Evolutionary conservation across 2,797 vertebrate species (phyloP).

Genomic region (Darevskia mixta): DNA sequence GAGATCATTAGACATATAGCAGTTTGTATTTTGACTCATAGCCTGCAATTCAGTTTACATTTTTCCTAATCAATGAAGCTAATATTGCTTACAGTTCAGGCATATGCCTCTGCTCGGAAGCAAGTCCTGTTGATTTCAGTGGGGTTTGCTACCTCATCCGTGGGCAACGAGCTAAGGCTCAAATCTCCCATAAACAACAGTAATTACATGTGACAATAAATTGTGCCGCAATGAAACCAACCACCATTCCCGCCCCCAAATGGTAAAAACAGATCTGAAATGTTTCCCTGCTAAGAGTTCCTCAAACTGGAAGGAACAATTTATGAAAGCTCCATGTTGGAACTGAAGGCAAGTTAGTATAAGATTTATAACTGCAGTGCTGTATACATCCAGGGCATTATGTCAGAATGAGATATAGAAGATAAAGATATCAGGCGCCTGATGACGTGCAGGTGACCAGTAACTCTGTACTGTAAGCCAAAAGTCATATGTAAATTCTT

Average conservation of each 20-base stretch:
- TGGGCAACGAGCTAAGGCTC: not conserved
- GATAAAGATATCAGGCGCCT: not conserved
- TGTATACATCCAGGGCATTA: not conserved
- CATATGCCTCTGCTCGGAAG: not conserved
- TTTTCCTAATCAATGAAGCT: not conserved
- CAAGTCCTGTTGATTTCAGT: conserved; percentile 1
- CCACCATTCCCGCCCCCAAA: not conserved
- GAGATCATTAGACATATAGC: not conserved
- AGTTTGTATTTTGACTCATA: conserved; percentile 3
- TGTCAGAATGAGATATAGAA: conserved; percentile 25
- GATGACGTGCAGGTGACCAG: conserved; percentile 27
- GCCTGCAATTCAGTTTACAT: not conserved
- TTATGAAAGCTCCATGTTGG: not conserved
- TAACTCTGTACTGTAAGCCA: not conserved
- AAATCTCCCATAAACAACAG: conserved; percentile 2
- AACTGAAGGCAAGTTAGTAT: not conserved
- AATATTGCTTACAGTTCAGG: not conserved
- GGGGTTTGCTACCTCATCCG: not conserved
- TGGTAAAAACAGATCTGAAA: not conserved
- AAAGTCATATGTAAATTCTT: not conserved
- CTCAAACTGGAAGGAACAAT: not conserved
- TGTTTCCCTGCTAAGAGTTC: not conserved
- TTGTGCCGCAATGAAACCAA: not conserved
- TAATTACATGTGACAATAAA: conserved; percentile 16
- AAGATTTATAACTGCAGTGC: not conserved